Percentiles rank a stretch among this genome's conserved stretches.
These are phyloP conservation scores for Himalopsyche japonica DNA, from an alignment of 2,888 invertebrate genomes.

Conservation along the genomic window DNA sequence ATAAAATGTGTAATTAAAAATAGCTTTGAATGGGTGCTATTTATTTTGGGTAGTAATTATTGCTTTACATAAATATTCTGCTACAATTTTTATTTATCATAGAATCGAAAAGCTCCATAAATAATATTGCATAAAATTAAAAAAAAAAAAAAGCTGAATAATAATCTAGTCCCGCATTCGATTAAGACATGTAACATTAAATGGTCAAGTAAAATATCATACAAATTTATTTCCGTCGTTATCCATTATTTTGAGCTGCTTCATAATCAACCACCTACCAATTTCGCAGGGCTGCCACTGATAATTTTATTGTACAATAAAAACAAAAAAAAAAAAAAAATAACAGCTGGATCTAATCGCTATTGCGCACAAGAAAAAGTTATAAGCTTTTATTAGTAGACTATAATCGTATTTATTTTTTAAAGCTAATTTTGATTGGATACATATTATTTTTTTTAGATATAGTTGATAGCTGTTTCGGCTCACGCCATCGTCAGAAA, in stretches of 20 bases:
- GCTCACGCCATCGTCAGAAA: too few species aligned
- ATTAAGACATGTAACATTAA: conserved; percentile 24
- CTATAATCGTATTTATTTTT: too few species aligned
- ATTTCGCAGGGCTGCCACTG: not conserved
- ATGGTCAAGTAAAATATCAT: conserved; percentile 27
- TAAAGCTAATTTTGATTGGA: too few species aligned
- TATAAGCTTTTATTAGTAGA: too few species aligned
- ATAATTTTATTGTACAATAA: too few species aligned
- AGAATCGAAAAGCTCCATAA: conserved; percentile 14
- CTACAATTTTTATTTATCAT: not conserved
- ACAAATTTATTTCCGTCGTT: conserved; percentile 33
- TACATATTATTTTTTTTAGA: too few species aligned
- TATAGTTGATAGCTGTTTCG: too few species aligned
- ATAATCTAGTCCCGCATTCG: conserved; percentile 9
- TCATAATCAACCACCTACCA: not conserved
- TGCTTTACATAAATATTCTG: not conserved
- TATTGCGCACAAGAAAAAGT: too few species aligned
- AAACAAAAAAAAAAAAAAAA: too few species aligned
- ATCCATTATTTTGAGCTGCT: conserved; percentile 12
- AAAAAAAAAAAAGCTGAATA: not conserved
- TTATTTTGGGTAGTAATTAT: not conserved
- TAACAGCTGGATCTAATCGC: too few species aligned
- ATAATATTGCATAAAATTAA: not conserved
- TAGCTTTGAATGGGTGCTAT: not conserved
- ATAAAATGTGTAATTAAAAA: not conserved